phyloP scores from a whole-genome alignment of 2,113 vertebrate species.

The Ranitomeya variabilis region DNA sequence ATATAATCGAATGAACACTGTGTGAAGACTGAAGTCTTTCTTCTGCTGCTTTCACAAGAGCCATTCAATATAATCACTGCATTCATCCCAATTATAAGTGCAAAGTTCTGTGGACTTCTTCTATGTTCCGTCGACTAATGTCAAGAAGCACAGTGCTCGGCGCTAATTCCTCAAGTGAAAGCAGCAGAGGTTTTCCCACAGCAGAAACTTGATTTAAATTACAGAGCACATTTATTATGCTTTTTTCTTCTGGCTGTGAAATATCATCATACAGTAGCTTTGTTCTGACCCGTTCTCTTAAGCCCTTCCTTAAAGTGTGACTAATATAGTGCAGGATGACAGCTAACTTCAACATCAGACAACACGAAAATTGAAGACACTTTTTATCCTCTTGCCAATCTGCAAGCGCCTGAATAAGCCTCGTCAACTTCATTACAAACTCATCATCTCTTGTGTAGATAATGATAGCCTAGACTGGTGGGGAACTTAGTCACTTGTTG shows the following conservation, averaged over 20 bases:
- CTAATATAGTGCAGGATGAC: constrained; percentile 83
- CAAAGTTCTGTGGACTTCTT: constrained; percentile 78
- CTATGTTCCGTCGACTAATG: constrained; percentile 70
- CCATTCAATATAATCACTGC: constrained; percentile 79
- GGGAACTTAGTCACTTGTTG: constrained; percentile 85
- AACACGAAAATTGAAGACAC: constrained; percentile 88
- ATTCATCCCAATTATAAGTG: constrained; percentile 82
- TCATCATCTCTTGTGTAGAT: constrained; percentile 88
- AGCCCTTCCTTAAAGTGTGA: constrained; percentile 84
- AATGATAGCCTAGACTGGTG: constrained; percentile 82
- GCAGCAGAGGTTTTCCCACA: constrained; percentile 78
- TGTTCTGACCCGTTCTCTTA: constrained; percentile 84
- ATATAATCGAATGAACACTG: constrained; percentile 76
- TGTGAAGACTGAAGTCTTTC: constrained; percentile 75
- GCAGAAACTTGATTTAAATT: constrained; percentile 85
- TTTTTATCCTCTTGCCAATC: constrained; percentile 87
- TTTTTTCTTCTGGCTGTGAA: constrained; percentile 83
- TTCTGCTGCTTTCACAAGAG: constrained; percentile 78
- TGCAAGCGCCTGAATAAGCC: constrained; percentile 84
- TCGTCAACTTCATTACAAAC: constrained; percentile 89
- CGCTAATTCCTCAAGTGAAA: constrained; percentile 81
- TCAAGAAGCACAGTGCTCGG: constrained; percentile 76
- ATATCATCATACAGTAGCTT: constrained; percentile 85
- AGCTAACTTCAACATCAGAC: constrained; percentile 86
- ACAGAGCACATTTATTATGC: constrained; percentile 84